Evolutionary conservation across 2,797 vertebrate species (phyloP), one percentile per base, ranked within the genome.

Genomic region (Buphagus erythrorhynchus): DNA sequence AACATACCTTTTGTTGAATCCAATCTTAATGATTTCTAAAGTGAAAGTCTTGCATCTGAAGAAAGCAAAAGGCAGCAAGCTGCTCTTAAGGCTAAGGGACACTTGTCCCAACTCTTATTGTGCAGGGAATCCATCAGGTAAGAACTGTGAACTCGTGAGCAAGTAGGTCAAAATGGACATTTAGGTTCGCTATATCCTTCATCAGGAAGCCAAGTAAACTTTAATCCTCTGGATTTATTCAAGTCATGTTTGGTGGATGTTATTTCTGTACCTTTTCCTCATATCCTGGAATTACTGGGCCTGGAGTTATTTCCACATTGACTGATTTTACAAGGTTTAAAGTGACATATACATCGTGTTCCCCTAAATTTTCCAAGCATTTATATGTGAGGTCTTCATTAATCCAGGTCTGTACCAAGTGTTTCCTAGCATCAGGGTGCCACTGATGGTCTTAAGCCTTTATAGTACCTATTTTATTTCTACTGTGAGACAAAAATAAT

Each of bases 1-100:
- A 80, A 98, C 98, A 77, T 98, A 98, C 98, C 98, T 98, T 98
- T 98, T 95, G 98, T 97, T 93, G 98, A 97, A 97, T 95, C 92
- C 97, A 97, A 97, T 96, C 75, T 95, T 97, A 98, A 93, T 95
- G 97, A 95, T 94, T 97, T 97, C 95, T 97, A 97, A 97, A 96
- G 93, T 96, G 94, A 96, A 94, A 97, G 93, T 97, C 98, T 97
- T 97, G 98, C 93, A 95, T 96, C 90, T 97, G 98, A 98, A 97
- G 98, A 97, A 94, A 96, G 83, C 96, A 97, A 96, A 96, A 97
- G 91, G 85, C 95, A 97, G 88, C 96, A 95, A 97, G 95, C 97
- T 98, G 98, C 94, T 97, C 94, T 97, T 97, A 97, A 97, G 83
- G 96, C 95, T 98, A 97, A 24, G 88, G 96, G 97, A 97, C 93